Evolutionary conservation across 53 echinoderm and acorn worm genomes (phyloP).

Genomic region (Holothuria leucospilota): DNA sequence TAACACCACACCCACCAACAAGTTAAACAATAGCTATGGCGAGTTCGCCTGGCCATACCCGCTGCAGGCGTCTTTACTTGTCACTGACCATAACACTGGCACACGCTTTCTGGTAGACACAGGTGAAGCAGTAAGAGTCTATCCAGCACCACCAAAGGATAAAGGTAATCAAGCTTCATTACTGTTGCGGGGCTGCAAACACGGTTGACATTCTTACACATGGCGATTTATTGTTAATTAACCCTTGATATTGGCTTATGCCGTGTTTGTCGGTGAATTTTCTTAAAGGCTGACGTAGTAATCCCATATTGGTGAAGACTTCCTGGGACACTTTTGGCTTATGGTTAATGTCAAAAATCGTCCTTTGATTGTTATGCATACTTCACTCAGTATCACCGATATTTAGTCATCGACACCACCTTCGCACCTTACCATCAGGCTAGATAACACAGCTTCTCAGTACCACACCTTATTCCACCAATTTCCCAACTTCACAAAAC

Average conservation of each 20-base stretch:
- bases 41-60: background rate
- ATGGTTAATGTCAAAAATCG: no score
- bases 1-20: background rate
- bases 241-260: slow-evolving; percentile 9
- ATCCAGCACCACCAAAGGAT: slow-evolving; percentile 10
- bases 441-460: background rate
- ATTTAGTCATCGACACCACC: background rate
- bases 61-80: slow-evolving; percentile 23
- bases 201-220: slow-evolving; percentile 20
- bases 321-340: no score
- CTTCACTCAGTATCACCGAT: slow-evolving; percentile 40
- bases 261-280: slow-evolving; percentile 36
- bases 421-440: background rate
- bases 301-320: background rate
- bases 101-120: slow-evolving; percentile 49
- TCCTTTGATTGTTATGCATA: slow-evolving; percentile 25
- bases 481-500: slow-evolving; percentile 6
- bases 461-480: slow-evolving; percentile 14
- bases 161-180: background rate
- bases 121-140: slow-evolving; percentile 57
- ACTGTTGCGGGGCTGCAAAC: slow-evolving; percentile 38
- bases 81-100: slow-evolving; percentile 39
- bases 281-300: slow-evolving; percentile 42
- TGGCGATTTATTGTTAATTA: slow-evolving; percentile 13
- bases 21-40: background rate